Percentiles rank a stretch among this genome's conserved stretches.
Evolutionary conservation across 2,797 vertebrate species (phyloP).

Genomic region (Rhinichthys osculus): DNA sequence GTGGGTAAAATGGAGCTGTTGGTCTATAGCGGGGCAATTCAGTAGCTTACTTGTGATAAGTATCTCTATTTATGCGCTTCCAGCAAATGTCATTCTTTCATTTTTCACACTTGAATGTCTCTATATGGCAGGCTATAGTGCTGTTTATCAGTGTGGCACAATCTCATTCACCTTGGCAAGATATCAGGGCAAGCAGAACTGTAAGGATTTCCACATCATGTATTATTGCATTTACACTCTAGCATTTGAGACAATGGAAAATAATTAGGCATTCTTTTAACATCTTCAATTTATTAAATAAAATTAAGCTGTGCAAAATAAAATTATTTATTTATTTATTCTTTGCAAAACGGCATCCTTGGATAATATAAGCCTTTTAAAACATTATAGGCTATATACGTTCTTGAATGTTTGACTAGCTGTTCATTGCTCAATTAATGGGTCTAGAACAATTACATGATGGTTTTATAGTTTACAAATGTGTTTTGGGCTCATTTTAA

Average conservation of each 20-base stretch:
- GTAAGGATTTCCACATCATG: not conserved
- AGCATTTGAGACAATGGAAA: slow-evolving; percentile 3
- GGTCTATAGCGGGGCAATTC: slow-evolving; percentile 60
- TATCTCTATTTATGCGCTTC: slow-evolving; percentile 65
- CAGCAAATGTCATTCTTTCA: slow-evolving; percentile 64
- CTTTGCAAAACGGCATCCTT: not conserved
- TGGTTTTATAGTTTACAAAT: not conserved
- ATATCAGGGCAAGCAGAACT: slow-evolving; percentile 28
- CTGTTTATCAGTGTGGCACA: slow-evolving; percentile 61
- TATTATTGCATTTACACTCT: not conserved
- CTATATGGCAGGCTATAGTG: slow-evolving; percentile 55
- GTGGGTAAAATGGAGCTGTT: slow-evolving; percentile 49
- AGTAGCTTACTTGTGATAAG: slow-evolving; percentile 58
- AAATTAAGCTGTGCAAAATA: not conserved
- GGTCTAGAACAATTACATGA: not conserved
- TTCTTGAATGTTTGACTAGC: not conserved
- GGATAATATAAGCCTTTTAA: not conserved
- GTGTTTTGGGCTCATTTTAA: not conserved
- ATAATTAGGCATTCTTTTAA: not conserved
- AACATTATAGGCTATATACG: not conserved
- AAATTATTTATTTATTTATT: not conserved
- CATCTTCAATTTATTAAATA: not conserved
- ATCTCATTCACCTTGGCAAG: slow-evolving; percentile 54
- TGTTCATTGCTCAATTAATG: not conserved
- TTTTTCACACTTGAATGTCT: slow-evolving; percentile 62